phyloP scores from a whole-genome alignment of 2,888 invertebrate genomes.

The Torymus auratus region DNA sequence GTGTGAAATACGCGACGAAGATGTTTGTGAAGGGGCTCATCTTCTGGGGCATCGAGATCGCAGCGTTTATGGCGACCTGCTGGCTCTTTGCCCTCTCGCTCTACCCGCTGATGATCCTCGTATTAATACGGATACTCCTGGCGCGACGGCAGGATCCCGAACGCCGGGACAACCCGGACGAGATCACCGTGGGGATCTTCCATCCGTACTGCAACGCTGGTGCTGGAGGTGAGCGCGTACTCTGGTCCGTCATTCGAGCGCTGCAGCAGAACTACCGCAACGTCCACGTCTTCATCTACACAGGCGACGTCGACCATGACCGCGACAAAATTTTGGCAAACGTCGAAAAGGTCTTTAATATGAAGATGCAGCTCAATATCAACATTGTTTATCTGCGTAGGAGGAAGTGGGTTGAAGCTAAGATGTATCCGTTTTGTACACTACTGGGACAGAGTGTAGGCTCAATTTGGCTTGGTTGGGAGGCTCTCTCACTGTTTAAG shows the following conservation, averaged over 20 bases:
- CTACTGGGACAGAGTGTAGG: conserved; percentile 94
- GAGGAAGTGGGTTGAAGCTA: conserved; percentile 88
- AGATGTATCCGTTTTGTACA: conserved; percentile 93
- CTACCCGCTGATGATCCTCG: conserved; percentile 48
- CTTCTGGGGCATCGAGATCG: conserved; percentile 30
- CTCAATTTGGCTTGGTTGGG: conserved; percentile 90
- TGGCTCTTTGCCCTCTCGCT: conserved; percentile 48
- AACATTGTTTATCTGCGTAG: conserved; percentile 88
- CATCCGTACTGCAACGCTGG: conserved; percentile 99
- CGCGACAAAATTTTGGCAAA: conserved; percentile 87
- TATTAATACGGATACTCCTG: conserved; percentile 56
- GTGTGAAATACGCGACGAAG: no score
- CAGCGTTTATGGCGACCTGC: conserved; percentile 46
- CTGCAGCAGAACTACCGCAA: conserved; percentile 84
- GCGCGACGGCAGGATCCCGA: conserved; percentile 62
- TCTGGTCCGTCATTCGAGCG: conserved; percentile 94
- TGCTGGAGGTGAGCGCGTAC: conserved; percentile 97
- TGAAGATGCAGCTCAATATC: conserved; percentile 82
- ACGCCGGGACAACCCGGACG: conserved; percentile 62
- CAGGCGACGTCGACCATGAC: conserved; percentile 90
- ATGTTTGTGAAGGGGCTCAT: background rate
- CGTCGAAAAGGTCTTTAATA: conserved; percentile 86
- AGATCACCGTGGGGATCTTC: conserved; percentile 88
- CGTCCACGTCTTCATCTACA: conserved; percentile 90
- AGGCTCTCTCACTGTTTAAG: conserved; percentile 89